These are phyloP conservation scores for Etheostoma perlongum DNA, from an alignment of 2,797 vertebrate genomes.

Conservation along the genomic window DNA sequence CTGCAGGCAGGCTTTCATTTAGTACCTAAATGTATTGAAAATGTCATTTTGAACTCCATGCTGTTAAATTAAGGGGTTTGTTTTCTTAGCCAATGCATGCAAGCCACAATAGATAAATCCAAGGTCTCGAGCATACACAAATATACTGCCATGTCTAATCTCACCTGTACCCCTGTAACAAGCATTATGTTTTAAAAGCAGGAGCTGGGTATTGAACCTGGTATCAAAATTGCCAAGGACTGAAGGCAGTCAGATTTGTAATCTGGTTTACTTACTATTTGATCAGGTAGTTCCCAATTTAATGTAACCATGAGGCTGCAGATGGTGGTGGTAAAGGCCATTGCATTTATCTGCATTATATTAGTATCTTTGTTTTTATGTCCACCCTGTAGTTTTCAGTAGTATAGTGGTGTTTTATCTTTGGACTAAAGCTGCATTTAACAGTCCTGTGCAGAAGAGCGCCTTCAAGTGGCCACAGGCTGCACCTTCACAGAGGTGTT, in stretches of 20 bases:
- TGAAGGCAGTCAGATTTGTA: neutral
- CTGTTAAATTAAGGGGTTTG: neutral
- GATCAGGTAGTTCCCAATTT: neutral
- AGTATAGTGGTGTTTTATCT: neutral
- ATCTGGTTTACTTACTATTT: neutral
- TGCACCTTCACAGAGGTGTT: constrained; percentile 23
- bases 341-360: neutral
- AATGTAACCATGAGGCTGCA: neutral
- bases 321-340: neutral
- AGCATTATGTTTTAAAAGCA: neutral
- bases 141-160: neutral
- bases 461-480: constrained; percentile 60
- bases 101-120: neutral
- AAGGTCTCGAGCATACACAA: neutral
- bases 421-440: neutral
- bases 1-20: neutral
- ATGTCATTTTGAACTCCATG: neutral
- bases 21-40: neutral
- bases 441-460: constrained; percentile 40
- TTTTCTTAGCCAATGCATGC: neutral
- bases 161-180: neutral
- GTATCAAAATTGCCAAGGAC: neutral
- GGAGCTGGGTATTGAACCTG: neutral
- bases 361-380: neutral
- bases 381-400: neutral